Base-by-base conservation (phyloP, 1,140 invertebrate genomes). In the Scylla paramamosain region DNA sequence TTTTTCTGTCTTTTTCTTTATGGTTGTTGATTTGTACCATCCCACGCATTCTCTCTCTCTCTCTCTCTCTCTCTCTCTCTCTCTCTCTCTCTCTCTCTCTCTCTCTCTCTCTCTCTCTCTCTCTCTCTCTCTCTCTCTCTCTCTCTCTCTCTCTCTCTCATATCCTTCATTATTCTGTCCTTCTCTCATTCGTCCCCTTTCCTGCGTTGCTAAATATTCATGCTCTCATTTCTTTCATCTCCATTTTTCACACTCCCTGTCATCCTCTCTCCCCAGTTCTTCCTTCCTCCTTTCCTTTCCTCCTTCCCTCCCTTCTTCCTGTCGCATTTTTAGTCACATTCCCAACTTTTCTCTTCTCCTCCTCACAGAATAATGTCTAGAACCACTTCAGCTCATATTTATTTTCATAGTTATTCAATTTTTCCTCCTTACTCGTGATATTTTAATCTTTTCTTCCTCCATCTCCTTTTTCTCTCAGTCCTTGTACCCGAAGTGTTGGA, bases 11-110 rank as follows among this genome's bases (percentile, higher is more conserved):
- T 39, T 39, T 39, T 39, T 6, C 39, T 39, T 39, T 39, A 39
- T 39, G 39, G 39, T 39, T 39, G 39, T 39, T 39, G 39, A 39
- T 39, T 39, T 39, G 39, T 39, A 39, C 39, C 39, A 39, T 39
- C 39, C 39, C 39, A 39, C 39, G 39, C 39, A 39, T 6, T 39
- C 39, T 39, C 39, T 39, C 39, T 39, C 39, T 39, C 39, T 39
- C 39, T 39, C 39, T 39, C 39, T 83, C 25, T 29, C 29, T 25
- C 25, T 83, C 25, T n/a, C 29, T 83, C 77, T 83, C 77, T 83
- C 77, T 83, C 77, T 83, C 77, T 83, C 77, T 83, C 77, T 83
- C 77, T 83, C 77, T 83, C 77, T 83, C 77, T 83, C 77, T 83
- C 77, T 83, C 77, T 83, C 77, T 83, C 77, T 83, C 77, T 83